phyloP scores from a whole-genome alignment of 2,113 vertebrate genomes.

The Phyllostomus hastatus region DNA sequence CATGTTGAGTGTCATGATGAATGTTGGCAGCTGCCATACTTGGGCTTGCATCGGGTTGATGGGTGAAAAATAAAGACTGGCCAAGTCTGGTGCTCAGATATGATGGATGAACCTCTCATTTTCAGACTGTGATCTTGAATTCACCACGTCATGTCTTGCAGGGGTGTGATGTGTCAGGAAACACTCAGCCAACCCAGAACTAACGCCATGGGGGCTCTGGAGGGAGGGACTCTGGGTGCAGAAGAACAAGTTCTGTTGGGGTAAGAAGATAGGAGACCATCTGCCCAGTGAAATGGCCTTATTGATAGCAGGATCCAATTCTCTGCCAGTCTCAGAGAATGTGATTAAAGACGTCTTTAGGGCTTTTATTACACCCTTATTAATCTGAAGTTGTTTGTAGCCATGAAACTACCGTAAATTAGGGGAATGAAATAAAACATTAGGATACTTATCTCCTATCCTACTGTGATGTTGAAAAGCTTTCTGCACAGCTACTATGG shows the following conservation, averaged over 20 bases:
- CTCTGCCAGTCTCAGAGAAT: conserved; percentile 28
- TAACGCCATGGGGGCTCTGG: fast-evolving
- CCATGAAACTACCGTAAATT: conserved; percentile 64
- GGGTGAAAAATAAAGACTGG: not conserved
- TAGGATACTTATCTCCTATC: not conserved
- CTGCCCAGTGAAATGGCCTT: not conserved
- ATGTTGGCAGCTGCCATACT: not conserved
- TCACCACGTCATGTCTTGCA: fast-evolving
- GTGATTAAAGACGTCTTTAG: conserved; percentile 52
- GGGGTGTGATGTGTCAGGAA: not conserved
- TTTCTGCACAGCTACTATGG: fast-evolving
- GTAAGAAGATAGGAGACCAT: not conserved
- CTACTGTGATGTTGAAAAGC: not conserved
- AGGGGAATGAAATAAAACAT: conserved; percentile 46
- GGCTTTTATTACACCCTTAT: conserved; percentile 48
- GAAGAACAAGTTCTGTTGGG: not conserved
- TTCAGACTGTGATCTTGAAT: not conserved
- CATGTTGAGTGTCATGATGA: too few relatives aligned
- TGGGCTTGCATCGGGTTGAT: not conserved
- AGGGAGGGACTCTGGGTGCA: not conserved
- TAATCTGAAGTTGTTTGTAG: conserved; percentile 70
- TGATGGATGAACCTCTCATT: not conserved
- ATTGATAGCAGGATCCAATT: not conserved
- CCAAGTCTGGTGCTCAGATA: not conserved
- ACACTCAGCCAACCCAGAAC: not conserved